These are phyloP conservation scores for Pangasius djambal DNA, from an alignment of 2,797 vertebrate species.

Conservation along the genomic window DNA sequence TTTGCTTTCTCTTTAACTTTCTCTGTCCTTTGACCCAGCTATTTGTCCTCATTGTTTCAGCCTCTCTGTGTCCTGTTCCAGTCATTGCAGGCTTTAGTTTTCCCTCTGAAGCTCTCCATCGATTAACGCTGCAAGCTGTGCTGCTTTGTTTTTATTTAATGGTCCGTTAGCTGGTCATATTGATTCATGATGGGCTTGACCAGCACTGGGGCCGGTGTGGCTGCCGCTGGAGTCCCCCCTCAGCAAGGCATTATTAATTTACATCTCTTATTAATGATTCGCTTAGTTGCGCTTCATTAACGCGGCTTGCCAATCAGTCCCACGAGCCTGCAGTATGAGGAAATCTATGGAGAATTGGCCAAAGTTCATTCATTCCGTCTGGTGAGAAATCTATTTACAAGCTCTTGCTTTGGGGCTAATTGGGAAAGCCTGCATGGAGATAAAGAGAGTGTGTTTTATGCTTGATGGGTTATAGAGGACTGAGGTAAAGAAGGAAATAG, in stretches of 20 bases:
- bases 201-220: background rate
- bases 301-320: conserved; percentile 26
- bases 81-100: conserved; percentile 36
- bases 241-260: conserved; percentile 62
- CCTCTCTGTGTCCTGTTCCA: conserved; percentile 26
- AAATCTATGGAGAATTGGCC: conserved; percentile 47
- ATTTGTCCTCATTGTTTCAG: conserved; percentile 53
- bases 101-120: conserved; percentile 41
- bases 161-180: conserved; percentile 59
- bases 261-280: conserved; percentile 73
- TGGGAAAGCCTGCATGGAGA: conserved; percentile 43
- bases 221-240: conserved; percentile 37
- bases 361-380: conserved; percentile 52
- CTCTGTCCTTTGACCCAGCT: background rate
- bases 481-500: background rate
- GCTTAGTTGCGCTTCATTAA: conserved; percentile 73
- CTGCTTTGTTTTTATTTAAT: conserved; percentile 74
- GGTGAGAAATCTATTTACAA: conserved; percentile 54
- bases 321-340: conserved; percentile 35
- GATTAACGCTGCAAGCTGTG: conserved; percentile 48
- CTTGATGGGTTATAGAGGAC: conserved; percentile 24
- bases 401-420: conserved; percentile 50
- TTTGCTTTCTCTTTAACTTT: background rate
- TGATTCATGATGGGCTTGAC: conserved; percentile 55
- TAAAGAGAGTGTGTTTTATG: conserved; percentile 24